Evolutionary conservation across 1,140 invertebrate genomes (phyloP).

Genomic region (Thalassaphorura encarpata): DNA sequence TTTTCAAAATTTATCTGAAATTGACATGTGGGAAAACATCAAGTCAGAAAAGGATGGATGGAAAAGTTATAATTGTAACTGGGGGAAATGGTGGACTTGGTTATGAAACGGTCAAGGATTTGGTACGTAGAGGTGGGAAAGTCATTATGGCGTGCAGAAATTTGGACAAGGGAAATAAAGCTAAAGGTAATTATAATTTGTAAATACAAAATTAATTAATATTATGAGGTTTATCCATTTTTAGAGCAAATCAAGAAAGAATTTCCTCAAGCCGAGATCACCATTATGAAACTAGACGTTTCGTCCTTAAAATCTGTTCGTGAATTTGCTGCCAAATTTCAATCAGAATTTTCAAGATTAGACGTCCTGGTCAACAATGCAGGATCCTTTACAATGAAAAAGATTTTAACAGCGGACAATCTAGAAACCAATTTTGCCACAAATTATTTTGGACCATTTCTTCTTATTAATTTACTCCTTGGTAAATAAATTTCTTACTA

Average conservation of each 20-base stretch:
- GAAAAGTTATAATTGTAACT: no score
- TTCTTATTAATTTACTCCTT: slow-evolving; percentile 60
- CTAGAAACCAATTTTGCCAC: slow-evolving; percentile 47
- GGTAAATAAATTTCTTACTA: no score
- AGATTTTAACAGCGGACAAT: slow-evolving; percentile 38
- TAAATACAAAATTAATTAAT: no score
- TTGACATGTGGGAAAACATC: no score
- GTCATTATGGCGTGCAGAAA: slow-evolving; percentile 43
- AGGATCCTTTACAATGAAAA: slow-evolving; percentile 27
- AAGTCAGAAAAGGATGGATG: no score
- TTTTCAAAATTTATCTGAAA: no score
- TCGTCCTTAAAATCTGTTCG: slow-evolving; percentile 39
- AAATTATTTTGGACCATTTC: slow-evolving; percentile 79
- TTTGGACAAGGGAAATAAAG: slow-evolving; percentile 34
- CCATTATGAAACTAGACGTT: slow-evolving; percentile 39
- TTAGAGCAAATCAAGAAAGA: slow-evolving; percentile 26
- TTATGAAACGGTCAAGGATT: slow-evolving; percentile 41
- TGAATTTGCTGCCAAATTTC: slow-evolving; percentile 35
- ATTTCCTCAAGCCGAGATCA: slow-evolving; percentile 26
- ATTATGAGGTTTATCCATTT: no score
- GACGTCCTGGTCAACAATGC: slow-evolving; percentile 49
- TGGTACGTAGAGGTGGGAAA: slow-evolving; percentile 38
- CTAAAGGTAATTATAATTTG: slow-evolving; percentile 24
- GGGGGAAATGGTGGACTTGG: slow-evolving; percentile 50
- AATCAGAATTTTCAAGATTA: slow-evolving; percentile 34